These are phyloP conservation scores for Zygothrica quintamaculata DNA, from an alignment of 2,888 invertebrate species.

Conservation along the genomic window DNA sequence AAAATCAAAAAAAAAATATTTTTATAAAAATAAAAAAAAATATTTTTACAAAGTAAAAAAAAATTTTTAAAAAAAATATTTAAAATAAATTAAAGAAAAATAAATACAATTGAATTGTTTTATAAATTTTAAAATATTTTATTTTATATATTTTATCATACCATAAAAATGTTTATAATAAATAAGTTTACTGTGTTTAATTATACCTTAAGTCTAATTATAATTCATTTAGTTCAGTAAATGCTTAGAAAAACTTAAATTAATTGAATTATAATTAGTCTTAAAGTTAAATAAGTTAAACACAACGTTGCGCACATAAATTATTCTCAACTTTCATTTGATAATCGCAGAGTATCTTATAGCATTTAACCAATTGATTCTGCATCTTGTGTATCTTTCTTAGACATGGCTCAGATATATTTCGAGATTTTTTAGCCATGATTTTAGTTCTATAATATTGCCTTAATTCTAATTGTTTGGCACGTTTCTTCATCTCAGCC, in stretches of 20 bases:
- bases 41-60: no score
- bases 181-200: slow-evolving; percentile 12
- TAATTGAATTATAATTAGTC: slow-evolving; percentile 12
- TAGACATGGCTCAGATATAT: no score
- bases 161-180: slow-evolving; percentile 3
- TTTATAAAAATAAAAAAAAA: no score
- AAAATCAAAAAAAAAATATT: no score
- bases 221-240: slow-evolving; percentile 20
- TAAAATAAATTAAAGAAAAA: not conserved
- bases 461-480: slow-evolving; percentile 15
- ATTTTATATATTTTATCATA: not conserved
- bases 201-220: slow-evolving; percentile 4
- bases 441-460: slow-evolving; percentile 19
- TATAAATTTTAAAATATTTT: no score
- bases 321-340: slow-evolving; percentile 36
- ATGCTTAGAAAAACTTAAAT: slow-evolving; percentile 1
- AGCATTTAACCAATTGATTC: slow-evolving; percentile 25
- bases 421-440: not conserved
- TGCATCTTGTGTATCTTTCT: no score
- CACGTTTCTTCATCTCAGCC: slow-evolving; percentile 21
- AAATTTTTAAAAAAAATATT: slow-evolving; percentile 1
- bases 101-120: no score
- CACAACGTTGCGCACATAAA: not conserved
- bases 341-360: slow-evolving; percentile 38
- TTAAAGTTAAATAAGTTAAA: slow-evolving; percentile 8